These are phyloP conservation scores for Drosophila eugracilis DNA, from an alignment of 1,140 invertebrate species.

Conservation along the genomic window DNA sequence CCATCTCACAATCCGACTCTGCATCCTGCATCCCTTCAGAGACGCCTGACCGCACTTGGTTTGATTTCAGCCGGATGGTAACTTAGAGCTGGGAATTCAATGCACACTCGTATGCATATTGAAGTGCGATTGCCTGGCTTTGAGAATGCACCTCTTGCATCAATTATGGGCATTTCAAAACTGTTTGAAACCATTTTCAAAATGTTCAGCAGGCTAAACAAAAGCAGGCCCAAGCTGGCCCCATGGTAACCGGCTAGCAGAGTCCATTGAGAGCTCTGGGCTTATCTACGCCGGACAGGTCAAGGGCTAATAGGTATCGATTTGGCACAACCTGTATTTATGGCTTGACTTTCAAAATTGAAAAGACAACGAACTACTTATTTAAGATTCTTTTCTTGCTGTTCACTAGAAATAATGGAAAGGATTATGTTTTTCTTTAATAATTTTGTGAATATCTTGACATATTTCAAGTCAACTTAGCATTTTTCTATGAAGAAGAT, in stretches of 20 bases:
- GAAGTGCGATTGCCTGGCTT: conserved; percentile 16
- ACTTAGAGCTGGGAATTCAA: not conserved
- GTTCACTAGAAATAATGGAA: too few species aligned
- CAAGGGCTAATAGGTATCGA: conserved; percentile 3
- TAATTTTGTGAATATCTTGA: too few species aligned
- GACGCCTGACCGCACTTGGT: conserved; percentile 21
- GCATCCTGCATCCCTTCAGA: conserved; percentile 1
- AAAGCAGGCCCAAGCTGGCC: not conserved
- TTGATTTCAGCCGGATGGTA: not conserved
- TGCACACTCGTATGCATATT: conserved; percentile 9
- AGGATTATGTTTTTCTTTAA: too few species aligned
- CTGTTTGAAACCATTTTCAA: conserved; percentile 21
- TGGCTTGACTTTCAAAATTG: too few species aligned
- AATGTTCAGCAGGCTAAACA: conserved; percentile 22
- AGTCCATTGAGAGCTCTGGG: not conserved
- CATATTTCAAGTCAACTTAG: too few species aligned
- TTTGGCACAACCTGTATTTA: not conserved
- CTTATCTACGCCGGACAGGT: conserved; percentile 1
- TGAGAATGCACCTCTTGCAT: conserved; percentile 5
- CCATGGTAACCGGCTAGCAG: conserved; percentile 8
- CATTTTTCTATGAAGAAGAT: too few species aligned
- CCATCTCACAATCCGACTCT: conserved; percentile 1
- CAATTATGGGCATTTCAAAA: conserved; percentile 26
- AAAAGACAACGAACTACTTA: too few species aligned
- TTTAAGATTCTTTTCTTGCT: too few species aligned